Conservation (phyloP, 2,113 vertebrate species). For the Parotia lawesii region DNA sequence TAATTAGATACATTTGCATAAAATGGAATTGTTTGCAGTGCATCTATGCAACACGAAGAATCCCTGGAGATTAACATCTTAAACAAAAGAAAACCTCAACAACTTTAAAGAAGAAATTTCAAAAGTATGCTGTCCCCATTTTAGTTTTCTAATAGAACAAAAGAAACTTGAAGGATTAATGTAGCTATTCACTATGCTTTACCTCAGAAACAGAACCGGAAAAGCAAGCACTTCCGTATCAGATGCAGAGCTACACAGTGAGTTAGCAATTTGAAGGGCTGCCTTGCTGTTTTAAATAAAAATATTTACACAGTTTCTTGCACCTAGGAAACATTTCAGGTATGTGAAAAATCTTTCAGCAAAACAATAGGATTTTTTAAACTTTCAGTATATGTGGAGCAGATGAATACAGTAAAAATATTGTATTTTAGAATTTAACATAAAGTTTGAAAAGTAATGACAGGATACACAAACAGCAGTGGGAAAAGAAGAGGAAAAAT, state of each 20-base stretch:
- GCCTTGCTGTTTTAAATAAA: not conserved
- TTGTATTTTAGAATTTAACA: not conserved
- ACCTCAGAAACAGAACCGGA: not conserved
- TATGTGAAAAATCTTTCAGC: not conserved
- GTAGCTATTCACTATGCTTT: not conserved
- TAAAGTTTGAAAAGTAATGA: not conserved
- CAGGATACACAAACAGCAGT: not conserved
- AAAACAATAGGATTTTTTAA: not conserved
- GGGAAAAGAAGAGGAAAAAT: not conserved
- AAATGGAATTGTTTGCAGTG: not conserved
- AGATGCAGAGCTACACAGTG: not conserved
- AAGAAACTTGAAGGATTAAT: not conserved
- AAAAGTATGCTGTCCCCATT: not conserved
- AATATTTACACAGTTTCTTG: not conserved
- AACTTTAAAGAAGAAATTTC: not conserved
- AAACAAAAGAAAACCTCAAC: not conserved
- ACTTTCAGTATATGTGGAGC: not conserved
- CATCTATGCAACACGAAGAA: not conserved
- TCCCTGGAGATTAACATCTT: not conserved
- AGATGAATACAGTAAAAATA: not conserved
- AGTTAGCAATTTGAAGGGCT: not conserved
- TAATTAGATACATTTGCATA: constrained; percentile 16
- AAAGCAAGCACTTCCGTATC: not conserved
- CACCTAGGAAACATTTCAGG: not conserved
- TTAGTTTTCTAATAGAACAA: not conserved